Percentiles rank a stretch among this genome's conserved stretches.
Conservation (phyloP, 2,888 invertebrate species). For the Arrhopalites spinosus region DNA sequence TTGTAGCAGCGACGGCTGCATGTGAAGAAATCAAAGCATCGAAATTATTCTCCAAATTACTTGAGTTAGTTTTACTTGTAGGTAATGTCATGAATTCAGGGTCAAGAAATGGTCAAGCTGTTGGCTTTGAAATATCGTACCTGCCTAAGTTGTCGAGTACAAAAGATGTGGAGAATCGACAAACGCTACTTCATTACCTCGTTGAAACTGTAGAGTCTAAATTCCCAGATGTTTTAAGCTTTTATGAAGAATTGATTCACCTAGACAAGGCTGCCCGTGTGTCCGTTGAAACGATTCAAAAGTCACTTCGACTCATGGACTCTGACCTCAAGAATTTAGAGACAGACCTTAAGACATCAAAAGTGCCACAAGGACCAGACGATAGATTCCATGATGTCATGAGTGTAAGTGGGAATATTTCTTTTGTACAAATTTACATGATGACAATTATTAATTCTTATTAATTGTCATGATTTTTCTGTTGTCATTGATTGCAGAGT, state of each 20-base stretch:
- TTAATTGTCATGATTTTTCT: conserved; percentile 39
- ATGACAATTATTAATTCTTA: too few species aligned
- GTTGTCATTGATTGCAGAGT: conserved; percentile 60
- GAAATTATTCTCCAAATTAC: conserved; percentile 83
- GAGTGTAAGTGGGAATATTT: conserved; percentile 81
- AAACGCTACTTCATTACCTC: conserved; percentile 89
- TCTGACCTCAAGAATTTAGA: conserved; percentile 84
- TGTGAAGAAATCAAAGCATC: conserved; percentile 91
- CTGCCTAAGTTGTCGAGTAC: conserved; percentile 88
- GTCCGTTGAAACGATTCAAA: conserved; percentile 80
- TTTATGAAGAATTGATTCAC: conserved; percentile 87
- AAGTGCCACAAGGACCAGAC: conserved; percentile 73
- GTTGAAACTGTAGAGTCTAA: conserved; percentile 85
- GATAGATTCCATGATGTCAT: conserved; percentile 86
- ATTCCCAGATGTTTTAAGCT: conserved; percentile 81
- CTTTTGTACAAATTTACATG: too few species aligned
- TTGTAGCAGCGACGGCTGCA: conserved; percentile 92
- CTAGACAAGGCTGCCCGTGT: conserved; percentile 86
- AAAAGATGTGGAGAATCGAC: conserved; percentile 92
- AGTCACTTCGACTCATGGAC: conserved; percentile 83
- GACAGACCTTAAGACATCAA: conserved; percentile 84
- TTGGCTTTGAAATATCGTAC: conserved; percentile 95
- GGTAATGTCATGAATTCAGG: conserved; percentile 98
- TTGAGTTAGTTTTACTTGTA: conserved; percentile 84
- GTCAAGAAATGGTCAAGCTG: conserved; percentile 88